phyloP scores from a whole-genome alignment of 2,113 vertebrate genomes.

The Lanius collurio region DNA sequence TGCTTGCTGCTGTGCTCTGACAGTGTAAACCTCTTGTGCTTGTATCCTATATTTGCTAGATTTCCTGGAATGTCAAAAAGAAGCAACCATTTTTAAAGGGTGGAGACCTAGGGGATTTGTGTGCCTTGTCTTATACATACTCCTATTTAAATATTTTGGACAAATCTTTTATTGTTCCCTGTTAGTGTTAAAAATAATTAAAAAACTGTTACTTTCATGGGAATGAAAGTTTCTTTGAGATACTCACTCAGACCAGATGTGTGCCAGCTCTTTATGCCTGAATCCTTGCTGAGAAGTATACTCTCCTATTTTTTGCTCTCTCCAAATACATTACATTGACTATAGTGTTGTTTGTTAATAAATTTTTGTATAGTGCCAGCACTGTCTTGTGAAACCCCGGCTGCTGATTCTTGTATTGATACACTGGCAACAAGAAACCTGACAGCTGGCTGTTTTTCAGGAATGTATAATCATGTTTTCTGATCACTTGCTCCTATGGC shows the following conservation, averaged over 20 bases:
- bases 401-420: neutral
- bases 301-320: neutral
- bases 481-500: constrained; percentile 35
- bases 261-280: neutral
- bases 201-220: neutral
- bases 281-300: constrained; percentile 23
- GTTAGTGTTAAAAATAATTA: neutral
- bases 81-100: neutral
- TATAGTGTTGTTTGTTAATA: constrained; percentile 44
- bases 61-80: neutral
- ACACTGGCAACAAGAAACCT: constrained; percentile 2
- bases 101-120: neutral
- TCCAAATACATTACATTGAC: constrained; percentile 14
- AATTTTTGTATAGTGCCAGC: constrained; percentile 18
- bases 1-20: neutral
- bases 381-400: neutral
- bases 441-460: constrained; percentile 53
- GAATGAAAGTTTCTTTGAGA: neutral
- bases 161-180: neutral
- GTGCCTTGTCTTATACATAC: neutral
- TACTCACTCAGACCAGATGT: neutral
- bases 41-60: neutral
- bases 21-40: neutral
- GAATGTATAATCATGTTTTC: constrained; percentile 36
- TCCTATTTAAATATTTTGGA: neutral